A percentile compares a stretch with the other conserved stretches of the same genome.
Conservation (phyloP, 2,888 invertebrate species). For the Encarsia formosa region DNA sequence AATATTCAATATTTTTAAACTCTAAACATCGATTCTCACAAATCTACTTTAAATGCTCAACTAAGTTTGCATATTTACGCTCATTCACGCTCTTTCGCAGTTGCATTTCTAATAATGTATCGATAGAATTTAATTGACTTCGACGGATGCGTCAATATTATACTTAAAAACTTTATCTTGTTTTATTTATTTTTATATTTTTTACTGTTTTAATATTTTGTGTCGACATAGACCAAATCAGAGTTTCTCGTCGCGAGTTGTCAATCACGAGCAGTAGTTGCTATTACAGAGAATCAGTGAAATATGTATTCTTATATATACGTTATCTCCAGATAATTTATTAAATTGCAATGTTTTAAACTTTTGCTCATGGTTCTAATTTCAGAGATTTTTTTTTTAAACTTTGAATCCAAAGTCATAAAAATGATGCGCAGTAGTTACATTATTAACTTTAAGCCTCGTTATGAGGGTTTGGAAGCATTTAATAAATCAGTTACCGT, state of each 20-base stretch:
- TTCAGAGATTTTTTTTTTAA: neutral
- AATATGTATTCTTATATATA: too few species aligned
- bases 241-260: slow-evolving; percentile 27
- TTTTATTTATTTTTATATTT: slow-evolving; percentile 8
- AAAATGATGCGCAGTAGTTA: neutral
- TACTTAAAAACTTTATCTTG: neutral
- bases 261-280: slow-evolving; percentile 20
- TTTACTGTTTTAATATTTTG: slow-evolving; percentile 8
- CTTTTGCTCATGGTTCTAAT: too few species aligned
- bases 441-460: too few species aligned
- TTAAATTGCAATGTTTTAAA: too few species aligned
- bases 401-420: neutral
- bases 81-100: slow-evolving; percentile 24
- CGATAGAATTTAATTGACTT: slow-evolving; percentile 50
- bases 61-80: slow-evolving; percentile 21
- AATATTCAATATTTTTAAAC: slow-evolving; percentile 3
- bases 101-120: slow-evolving; percentile 35
- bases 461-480: slow-evolving; percentile 3
- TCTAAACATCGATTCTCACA: slow-evolving; percentile 27
- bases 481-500: slow-evolving; percentile 8
- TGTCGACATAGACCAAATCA: slow-evolving; percentile 24
- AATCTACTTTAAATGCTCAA: slow-evolving; percentile 24
- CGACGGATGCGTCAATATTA: slow-evolving; percentile 39
- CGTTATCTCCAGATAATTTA: too few species aligned
- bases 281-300: too few species aligned